A percentile compares a stretch with the other conserved stretches of the same genome.
Conservation (phyloP, 2,888 invertebrate species). For the Dasypogon diadema region DNA sequence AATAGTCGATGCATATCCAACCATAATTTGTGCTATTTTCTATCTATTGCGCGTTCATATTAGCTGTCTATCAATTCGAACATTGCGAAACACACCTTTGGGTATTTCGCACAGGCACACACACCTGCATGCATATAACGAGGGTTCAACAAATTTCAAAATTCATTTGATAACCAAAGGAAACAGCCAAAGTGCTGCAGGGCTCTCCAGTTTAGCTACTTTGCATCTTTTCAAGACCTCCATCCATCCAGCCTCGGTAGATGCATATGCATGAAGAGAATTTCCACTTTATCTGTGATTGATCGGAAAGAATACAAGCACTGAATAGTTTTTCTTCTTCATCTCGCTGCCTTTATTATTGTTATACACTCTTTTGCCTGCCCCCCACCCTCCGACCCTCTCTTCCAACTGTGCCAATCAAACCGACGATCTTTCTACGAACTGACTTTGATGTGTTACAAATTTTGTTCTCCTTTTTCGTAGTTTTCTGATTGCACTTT, state of each 20-base stretch:
- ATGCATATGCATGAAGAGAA: slow-evolving; percentile 33
- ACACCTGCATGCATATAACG: too few species aligned
- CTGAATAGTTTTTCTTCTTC: slow-evolving; percentile 30
- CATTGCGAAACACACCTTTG: slow-evolving; percentile 20
- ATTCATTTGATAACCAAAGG: slow-evolving; percentile 33
- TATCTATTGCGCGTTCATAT: slow-evolving; percentile 32
- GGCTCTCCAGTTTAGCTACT: neutral
- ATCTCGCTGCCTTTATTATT: neutral
- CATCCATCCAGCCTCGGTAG: neutral
- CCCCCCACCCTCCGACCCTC: neutral
- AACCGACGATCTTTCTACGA: neutral
- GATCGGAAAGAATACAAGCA: slow-evolving; percentile 19
- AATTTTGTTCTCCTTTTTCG: too few species aligned
- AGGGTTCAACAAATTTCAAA: too few species aligned
- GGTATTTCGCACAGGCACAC: too few species aligned
- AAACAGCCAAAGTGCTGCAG: neutral
- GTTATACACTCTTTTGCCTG: neutral
- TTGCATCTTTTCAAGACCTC: slow-evolving; percentile 8
- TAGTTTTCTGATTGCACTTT: too few species aligned
- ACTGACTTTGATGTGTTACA: too few species aligned
- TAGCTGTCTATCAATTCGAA: slow-evolving; percentile 48
- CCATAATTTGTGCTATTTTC: slow-evolving; percentile 48
- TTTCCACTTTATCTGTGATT: slow-evolving; percentile 48
- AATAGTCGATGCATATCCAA: slow-evolving; percentile 14
- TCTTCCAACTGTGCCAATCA: neutral